Evolutionary conservation across 2,888 invertebrate species (phyloP).

Genomic region (Meandrusa payeni): DNA sequence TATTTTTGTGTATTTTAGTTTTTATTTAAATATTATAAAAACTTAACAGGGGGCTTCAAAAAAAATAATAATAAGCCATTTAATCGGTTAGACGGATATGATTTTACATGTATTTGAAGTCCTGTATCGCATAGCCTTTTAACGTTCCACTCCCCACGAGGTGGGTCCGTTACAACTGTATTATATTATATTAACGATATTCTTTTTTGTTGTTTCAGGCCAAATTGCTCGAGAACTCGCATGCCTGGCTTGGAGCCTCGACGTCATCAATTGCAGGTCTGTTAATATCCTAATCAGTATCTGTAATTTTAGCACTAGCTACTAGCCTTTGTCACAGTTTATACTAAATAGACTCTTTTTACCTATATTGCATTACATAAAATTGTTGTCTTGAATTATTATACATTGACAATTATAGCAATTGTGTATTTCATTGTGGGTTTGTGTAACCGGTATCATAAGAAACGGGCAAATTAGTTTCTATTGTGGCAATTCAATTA

Average conservation of each 20-base stretch:
- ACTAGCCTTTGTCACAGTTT: neutral
- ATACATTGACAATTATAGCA: neutral
- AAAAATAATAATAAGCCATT: too few relatives aligned
- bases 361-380: neutral
- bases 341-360: neutral
- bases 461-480: neutral
- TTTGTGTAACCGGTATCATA: neutral
- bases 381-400: neutral
- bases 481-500: conserved; percentile 10
- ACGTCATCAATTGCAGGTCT: conserved; percentile 95
- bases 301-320: conserved; percentile 24
- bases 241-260: conserved; percentile 95
- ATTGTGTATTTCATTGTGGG: neutral
- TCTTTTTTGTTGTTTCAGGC: conserved; percentile 84
- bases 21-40: too few relatives aligned
- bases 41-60: too few relatives aligned
- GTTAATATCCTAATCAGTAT: conserved; percentile 59
- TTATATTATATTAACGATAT: too few relatives aligned
- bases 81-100: too few relatives aligned
- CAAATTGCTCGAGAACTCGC: conserved; percentile 94
- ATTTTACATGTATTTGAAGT: too few relatives aligned
- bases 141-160: too few relatives aligned
- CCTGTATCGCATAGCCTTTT: too few relatives aligned
- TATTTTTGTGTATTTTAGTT: too few relatives aligned
- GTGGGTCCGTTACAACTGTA: too few relatives aligned